Evolutionary conservation across 2,113 vertebrate genomes (phyloP), one percentile per base, ranked within the genome.

Genomic region (Psittacus erithacus): DNA sequence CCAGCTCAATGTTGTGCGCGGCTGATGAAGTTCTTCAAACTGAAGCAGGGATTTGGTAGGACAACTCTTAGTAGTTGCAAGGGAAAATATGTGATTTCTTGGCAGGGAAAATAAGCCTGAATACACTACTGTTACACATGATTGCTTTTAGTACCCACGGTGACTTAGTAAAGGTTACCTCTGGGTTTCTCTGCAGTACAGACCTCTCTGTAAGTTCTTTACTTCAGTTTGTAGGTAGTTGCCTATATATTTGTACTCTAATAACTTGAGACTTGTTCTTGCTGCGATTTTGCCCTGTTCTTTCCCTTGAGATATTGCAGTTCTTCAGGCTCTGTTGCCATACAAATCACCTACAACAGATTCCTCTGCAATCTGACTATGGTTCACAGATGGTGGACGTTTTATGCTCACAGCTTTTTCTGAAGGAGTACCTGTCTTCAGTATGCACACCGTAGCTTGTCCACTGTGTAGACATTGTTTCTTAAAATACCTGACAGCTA

Each of bases 321-420:
- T 19, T 75, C 39, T 31, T 64, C 50, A 22, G 68, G 7, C 22
- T 38, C 39, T 79, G 15, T 35, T 22, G 1, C 35, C 18, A 22
- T 25, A 22, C 18, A 28, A 33, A 43, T 7, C 3, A 17, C 8
- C 12, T 63, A 10, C 1, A 1, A 2, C 46, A 38, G 13, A 20
- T 3, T 50, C 33, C 28, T 44, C 47, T 63, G 20, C 46, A 35
- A 4, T 57, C 47, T 88, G n/a, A 19, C 18, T 41, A 1, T 13
- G 13, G 50, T 49, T 90, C 59, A 55, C 28, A 23, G 44, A 15
- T 10, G 12, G 10, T 39, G 31, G 35, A 13, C 63, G 46, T 25
- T n/a, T 88, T 69, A 75, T 25, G 17, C 27, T 57, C 18, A 1
- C 22, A 28, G 31, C 9, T 24, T 39, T 74, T 78, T 44, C 59